Evolutionary conservation across 2,113 vertebrate species (phyloP).

Genomic region (Eptatretus burgeri): DNA sequence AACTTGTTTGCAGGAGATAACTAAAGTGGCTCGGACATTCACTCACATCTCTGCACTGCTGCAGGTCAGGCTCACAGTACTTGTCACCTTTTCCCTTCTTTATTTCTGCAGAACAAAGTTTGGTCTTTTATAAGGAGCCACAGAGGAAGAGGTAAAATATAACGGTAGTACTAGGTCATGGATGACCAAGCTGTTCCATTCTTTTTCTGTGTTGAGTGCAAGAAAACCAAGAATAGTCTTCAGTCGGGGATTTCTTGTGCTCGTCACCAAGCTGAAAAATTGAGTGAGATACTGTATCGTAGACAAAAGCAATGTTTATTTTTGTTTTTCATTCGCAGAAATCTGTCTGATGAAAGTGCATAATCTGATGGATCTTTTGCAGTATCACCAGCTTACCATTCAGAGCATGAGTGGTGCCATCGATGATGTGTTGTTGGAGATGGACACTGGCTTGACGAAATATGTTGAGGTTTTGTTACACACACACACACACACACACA

Average conservation of each 20-base stretch:
- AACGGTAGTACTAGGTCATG: too few relatives aligned
- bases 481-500: too few relatives aligned
- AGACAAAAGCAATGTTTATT: background rate
- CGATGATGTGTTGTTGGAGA: slow-evolving; percentile 94
- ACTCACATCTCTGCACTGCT: slow-evolving; percentile 85
- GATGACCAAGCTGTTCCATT: too few relatives aligned
- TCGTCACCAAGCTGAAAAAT: too few relatives aligned
- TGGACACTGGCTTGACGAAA: slow-evolving; percentile 82
- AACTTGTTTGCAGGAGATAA: slow-evolving; percentile 62
- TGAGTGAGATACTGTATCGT: too few relatives aligned
- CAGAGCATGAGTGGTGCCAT: slow-evolving; percentile 91
- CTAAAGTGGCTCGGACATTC: slow-evolving; percentile 84
- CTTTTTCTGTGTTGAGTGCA: too few relatives aligned
- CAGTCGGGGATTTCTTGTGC: too few relatives aligned
- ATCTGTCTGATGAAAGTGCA: background rate
- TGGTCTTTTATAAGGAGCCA: too few relatives aligned
- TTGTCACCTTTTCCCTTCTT: too few relatives aligned
- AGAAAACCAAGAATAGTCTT: too few relatives aligned
- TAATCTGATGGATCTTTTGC: slow-evolving; percentile 9
- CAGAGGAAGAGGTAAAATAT: too few relatives aligned
- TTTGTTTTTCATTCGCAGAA: background rate
- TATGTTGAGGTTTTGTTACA: slow-evolving; percentile 47
- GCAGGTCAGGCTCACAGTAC: slow-evolving; percentile 21
- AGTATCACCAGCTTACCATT: slow-evolving; percentile 71
- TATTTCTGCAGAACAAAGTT: too few relatives aligned